phyloP scores from a whole-genome alignment of 2,113 vertebrate genomes.

The Istiophorus platypterus region DNA sequence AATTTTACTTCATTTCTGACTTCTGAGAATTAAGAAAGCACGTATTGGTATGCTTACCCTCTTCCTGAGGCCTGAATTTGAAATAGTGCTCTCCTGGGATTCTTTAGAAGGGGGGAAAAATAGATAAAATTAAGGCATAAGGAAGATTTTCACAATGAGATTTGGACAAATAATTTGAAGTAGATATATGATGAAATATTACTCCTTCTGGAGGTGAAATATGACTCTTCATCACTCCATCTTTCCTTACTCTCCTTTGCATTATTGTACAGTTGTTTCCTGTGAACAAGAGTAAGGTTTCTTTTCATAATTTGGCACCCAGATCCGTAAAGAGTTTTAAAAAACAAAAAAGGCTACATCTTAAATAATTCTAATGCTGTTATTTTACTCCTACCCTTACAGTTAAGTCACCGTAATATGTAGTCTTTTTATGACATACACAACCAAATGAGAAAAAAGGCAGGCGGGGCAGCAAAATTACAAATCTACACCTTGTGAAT shows the following conservation, averaged over 20 bases:
- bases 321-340: no score
- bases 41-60: constrained; percentile 46
- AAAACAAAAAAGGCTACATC: no score
- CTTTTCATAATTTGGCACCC: not conserved
- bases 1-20: no score
- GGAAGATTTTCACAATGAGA: not conserved
- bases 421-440: no score
- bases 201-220: constrained; percentile 30
- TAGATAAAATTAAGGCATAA: not conserved
- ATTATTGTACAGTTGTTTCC: constrained; percentile 46
- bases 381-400: no score
- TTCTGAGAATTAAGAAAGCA: not conserved
- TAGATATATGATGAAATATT: not conserved
- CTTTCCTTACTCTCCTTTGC: constrained; percentile 64
- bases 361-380: no score
- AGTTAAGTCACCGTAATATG: no score
- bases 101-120: constrained; percentile 30
- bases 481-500: no score
- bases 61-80: constrained; percentile 36
- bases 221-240: constrained; percentile 77
- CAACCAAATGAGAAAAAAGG: no score
- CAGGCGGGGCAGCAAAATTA: no score
- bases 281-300: constrained; percentile 27
- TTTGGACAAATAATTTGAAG: not conserved
- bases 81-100: constrained; percentile 15